phyloP scores from a whole-genome alignment of 1,140 invertebrate species.

The Magallana gigas region DNA sequence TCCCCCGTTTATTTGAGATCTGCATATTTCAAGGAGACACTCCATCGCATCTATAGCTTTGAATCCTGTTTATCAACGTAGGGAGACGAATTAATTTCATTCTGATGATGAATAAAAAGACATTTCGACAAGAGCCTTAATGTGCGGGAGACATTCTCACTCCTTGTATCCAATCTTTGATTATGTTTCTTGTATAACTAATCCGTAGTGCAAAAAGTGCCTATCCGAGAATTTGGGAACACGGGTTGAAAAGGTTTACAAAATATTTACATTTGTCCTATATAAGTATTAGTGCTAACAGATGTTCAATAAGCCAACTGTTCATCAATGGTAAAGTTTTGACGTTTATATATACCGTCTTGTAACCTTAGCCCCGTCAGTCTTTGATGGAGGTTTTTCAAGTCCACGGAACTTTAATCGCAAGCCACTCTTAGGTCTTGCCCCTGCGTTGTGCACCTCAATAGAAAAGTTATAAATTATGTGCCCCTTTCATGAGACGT shows the following conservation, averaged over 20 bases:
- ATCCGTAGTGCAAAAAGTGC: background rate
- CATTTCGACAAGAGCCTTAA: no score
- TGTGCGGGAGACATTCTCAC: no score
- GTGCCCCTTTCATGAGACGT: background rate
- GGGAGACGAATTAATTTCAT: no score
- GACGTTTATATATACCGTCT: background rate
- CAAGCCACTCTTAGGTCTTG: background rate
- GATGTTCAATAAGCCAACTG: background rate
- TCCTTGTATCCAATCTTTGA: background rate
- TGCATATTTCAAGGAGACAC: no score
- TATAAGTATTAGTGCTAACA: background rate
- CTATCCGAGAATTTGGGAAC: background rate
- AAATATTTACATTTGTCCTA: background rate
- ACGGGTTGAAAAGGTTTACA: background rate
- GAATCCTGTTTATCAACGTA: no score
- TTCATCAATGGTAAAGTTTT: background rate
- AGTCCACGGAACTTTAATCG: background rate
- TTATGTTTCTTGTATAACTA: background rate
- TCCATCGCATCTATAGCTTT: no score
- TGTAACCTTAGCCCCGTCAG: background rate
- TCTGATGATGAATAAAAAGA: no score
- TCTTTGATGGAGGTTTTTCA: constrained; percentile 2
- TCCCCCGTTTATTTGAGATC: background rate
- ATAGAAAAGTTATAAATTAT: background rate
- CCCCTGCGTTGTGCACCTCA: background rate